These are phyloP conservation scores for Leucophora obtusa DNA, from an alignment of 2,888 invertebrate species.

Conservation along the genomic window DNA sequence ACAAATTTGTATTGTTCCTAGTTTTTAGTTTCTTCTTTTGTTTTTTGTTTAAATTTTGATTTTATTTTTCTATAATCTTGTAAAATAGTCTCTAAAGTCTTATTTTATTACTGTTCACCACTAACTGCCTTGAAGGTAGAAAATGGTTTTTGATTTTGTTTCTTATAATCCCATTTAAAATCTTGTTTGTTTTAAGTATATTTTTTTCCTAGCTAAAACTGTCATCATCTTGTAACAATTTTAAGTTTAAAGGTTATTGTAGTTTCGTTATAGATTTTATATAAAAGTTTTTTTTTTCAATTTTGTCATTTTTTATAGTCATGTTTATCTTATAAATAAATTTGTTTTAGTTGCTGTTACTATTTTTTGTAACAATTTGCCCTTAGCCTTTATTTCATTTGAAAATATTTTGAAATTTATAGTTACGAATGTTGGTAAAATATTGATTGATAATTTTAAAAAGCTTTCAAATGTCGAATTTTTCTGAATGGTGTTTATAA, in stretches of 20 bases:
- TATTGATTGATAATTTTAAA: conserved; percentile 1
- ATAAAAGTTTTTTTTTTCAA: conserved; percentile 26
- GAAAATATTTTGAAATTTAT: conserved; percentile 31
- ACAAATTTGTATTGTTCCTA: conserved; percentile 6
- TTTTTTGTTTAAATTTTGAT: not conserved
- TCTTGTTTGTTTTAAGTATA: not conserved
- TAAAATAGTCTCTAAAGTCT: conserved; percentile 22
- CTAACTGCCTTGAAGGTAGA: conserved; percentile 33
- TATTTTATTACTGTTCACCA: conserved; percentile 14
- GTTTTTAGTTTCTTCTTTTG: conserved; percentile 14
- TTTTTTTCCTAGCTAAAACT: conserved; percentile 30
- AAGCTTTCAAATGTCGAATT: not conserved
- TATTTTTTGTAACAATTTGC: conserved; percentile 46
- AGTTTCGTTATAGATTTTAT: conserved; percentile 13
- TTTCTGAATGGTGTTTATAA: conserved; percentile 24
- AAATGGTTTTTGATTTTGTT: conserved; percentile 40
- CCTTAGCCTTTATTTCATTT: conserved; percentile 61
- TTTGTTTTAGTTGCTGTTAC: not conserved
- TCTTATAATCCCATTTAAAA: conserved; percentile 14
- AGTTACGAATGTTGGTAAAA: conserved; percentile 5
- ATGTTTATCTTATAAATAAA: conserved; percentile 38
- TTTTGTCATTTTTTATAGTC: conserved; percentile 48
- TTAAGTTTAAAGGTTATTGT: conserved; percentile 59
- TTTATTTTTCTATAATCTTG: conserved; percentile 4
- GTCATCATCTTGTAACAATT: conserved; percentile 54